Conservation (phyloP, 2,113 vertebrate genomes). For the Pavo muticus region DNA sequence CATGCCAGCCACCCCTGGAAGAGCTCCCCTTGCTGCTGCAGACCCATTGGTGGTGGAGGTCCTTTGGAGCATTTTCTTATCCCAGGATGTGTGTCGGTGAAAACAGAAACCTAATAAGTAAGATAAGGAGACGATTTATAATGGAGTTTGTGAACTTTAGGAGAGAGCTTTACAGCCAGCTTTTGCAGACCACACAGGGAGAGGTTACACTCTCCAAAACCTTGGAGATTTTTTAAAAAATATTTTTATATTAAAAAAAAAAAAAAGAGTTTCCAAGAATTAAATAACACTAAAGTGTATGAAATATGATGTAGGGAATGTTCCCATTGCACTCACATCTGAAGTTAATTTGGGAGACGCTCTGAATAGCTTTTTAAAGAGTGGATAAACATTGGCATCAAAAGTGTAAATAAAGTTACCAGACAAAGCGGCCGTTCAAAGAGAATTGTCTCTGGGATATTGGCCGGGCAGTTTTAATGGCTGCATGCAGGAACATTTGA, state of each 20-base stretch:
- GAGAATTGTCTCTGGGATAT: conserved; percentile 26
- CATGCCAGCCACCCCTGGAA: rapidly evolving
- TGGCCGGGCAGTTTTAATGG: conserved; percentile 5
- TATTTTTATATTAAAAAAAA: conserved; percentile 61
- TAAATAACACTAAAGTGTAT: conserved; percentile 66
- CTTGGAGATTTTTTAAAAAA: conserved; percentile 66
- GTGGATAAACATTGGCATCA: conserved; percentile 77
- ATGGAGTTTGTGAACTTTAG: conserved; percentile 58
- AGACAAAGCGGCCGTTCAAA: conserved; percentile 68
- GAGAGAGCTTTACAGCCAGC: conserved; percentile 60
- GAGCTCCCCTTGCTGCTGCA: neutral
- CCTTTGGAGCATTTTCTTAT: neutral
- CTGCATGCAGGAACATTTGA: conserved; percentile 12
- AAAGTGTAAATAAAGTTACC: conserved; percentile 75
- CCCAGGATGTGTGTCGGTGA: conserved; percentile 53
- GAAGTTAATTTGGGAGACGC: conserved; percentile 71
- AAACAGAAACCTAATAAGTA: conserved; percentile 58
- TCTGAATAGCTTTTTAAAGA: conserved; percentile 71
- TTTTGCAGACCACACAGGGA: conserved; percentile 69
- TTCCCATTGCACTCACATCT: conserved; percentile 68
- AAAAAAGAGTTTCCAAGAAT: conserved; percentile 70
- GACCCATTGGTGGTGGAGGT: neutral
- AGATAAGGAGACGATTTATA: conserved; percentile 71
- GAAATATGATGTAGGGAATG: conserved; percentile 72
- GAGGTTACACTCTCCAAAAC: conserved; percentile 60